Evolutionary conservation across 2,113 vertebrate species (phyloP).

Genomic region (Gallinago jamesoni): DNA sequence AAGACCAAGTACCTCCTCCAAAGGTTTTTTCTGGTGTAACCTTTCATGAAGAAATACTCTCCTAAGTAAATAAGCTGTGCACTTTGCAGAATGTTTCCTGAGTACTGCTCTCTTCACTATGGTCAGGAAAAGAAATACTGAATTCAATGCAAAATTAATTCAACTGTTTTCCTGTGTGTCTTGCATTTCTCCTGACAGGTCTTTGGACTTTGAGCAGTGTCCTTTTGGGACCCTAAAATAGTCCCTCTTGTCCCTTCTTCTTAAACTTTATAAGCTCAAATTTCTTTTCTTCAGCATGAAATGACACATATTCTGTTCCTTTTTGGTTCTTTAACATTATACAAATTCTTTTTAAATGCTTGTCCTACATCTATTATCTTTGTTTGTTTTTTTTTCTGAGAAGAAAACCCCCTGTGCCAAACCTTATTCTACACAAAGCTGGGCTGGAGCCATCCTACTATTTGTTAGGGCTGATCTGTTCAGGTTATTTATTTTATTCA

Average conservation of each 20-base stretch:
- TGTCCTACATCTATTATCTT: not conserved
- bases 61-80: not conserved
- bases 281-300: not conserved
- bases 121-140: not conserved
- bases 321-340: not conserved
- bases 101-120: not conserved
- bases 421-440: not conserved
- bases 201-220: not conserved
- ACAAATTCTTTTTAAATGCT: not conserved
- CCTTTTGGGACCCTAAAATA: not conserved
- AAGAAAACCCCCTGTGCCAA: not conserved
- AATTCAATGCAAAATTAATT: not conserved
- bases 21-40: not conserved
- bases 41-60: not conserved
- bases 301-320: not conserved
- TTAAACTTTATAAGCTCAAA: not conserved
- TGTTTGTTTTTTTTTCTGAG: not conserved
- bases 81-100: not conserved
- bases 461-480: not conserved
- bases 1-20: not conserved
- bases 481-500: slow-evolving; percentile 1
- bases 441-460: not conserved
- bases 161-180: not conserved
- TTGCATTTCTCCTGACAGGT: not conserved
- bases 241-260: not conserved